Percentiles rank a stretch among this genome's conserved stretches.
Conservation (phyloP, 2,888 invertebrate species). For the Limnephilus auricula region DNA sequence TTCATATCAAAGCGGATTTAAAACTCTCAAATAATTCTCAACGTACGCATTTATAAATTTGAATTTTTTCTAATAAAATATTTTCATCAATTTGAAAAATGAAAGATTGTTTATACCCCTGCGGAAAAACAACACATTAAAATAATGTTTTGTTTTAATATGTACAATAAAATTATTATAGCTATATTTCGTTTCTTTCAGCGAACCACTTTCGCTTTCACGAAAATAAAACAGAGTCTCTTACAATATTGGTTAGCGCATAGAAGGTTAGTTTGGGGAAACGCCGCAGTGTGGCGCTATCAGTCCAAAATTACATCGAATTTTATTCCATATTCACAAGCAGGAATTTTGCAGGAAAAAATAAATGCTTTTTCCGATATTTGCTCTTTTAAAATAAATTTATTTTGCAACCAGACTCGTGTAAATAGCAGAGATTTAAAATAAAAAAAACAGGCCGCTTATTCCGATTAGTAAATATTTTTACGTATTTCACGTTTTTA, state of each 20-base stretch:
- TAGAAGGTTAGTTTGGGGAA: slow-evolving; percentile 11
- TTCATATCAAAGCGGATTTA: too few species aligned
- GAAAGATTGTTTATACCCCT: neutral
- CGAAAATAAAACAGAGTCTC: slow-evolving; percentile 14
- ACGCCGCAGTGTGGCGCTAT: slow-evolving; percentile 35
- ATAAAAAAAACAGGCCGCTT: neutral
- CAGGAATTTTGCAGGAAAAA: neutral
- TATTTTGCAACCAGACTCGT: neutral
- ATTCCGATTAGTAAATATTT: neutral
- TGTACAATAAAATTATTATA: neutral
- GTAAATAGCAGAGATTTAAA: neutral
- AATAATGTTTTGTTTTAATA: neutral
- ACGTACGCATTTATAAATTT: too few species aligned
- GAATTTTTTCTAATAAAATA: neutral
- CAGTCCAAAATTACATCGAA: neutral
- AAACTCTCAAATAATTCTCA: too few species aligned
- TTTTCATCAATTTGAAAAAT: neutral
- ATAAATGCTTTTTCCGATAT: neutral
- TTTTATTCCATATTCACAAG: neutral
- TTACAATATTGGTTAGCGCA: slow-evolving; percentile 30
- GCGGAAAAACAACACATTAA: neutral
- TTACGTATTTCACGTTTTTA: neutral
- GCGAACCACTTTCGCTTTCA: neutral
- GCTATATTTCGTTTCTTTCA: neutral
- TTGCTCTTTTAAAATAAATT: neutral